Evolutionary conservation across 2,113 vertebrate species (phyloP).

Genomic region (Alces alces): DNA sequence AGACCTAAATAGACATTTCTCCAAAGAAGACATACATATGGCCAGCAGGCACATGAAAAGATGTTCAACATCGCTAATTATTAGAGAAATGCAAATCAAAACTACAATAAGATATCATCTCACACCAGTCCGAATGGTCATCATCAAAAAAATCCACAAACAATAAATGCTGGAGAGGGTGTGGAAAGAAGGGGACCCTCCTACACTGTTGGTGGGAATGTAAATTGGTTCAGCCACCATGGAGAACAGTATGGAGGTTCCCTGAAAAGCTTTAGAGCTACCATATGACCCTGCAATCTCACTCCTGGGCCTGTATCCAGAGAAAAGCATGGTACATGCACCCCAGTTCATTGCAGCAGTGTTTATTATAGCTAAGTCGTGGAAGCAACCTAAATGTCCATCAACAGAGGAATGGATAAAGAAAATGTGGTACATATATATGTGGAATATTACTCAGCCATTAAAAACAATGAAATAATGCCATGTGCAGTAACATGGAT

Average conservation of each 20-base stretch:
- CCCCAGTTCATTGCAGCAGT: not conserved
- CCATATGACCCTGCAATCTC: not conserved
- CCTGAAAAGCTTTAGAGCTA: not conserved
- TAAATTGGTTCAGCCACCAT: not conserved
- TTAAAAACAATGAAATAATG: not conserved
- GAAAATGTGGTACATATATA: not conserved
- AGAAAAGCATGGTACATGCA: not conserved
- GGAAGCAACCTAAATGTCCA: not conserved
- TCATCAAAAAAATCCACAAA: not conserved
- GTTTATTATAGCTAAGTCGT: not conserved
- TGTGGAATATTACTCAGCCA: not conserved
- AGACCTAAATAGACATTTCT: not conserved
- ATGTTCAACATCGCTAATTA: not conserved
- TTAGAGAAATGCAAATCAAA: not conserved
- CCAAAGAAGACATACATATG: not conserved
- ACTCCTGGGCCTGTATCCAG: not conserved
- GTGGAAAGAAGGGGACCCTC: not conserved
- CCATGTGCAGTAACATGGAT: not conserved
- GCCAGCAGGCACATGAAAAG: not conserved
- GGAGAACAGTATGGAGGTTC: not conserved
- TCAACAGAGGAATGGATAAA: not conserved
- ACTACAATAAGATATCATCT: not conserved
- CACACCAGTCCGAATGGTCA: not conserved
- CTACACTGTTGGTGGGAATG: not conserved
- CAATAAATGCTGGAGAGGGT: not conserved